Percentiles rank a stretch among this genome's conserved stretches.
These are phyloP conservation scores for Orius insidiosus DNA, from an alignment of 1,140 invertebrate species.

Conservation along the genomic window DNA sequence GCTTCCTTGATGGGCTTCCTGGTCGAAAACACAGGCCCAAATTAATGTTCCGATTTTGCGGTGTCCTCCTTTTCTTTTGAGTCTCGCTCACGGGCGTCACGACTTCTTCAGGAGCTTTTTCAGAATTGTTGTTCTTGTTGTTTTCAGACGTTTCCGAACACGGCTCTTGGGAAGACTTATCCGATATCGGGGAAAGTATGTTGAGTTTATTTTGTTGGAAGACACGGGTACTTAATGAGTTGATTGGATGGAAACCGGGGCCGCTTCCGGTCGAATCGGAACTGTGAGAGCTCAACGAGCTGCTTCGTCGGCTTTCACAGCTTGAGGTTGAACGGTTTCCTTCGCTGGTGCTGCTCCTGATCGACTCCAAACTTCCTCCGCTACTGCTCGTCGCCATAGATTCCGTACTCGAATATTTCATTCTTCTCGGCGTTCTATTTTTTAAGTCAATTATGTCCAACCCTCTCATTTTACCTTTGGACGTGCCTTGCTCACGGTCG, in stretches of 20 bases:
- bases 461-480: background rate
- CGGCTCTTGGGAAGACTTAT: slow-evolving; percentile 75
- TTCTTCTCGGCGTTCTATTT: slow-evolving; percentile 38
- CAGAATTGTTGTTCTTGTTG: slow-evolving; percentile 57
- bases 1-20: slow-evolving; percentile 56
- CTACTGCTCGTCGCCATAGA: slow-evolving; percentile 71
- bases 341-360: slow-evolving; percentile 64
- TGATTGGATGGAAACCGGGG: slow-evolving; percentile 22
- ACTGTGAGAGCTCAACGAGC: slow-evolving; percentile 58
- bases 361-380: slow-evolving; percentile 65
- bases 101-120: slow-evolving; percentile 35
- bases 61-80: slow-evolving; percentile 35
- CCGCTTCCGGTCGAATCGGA: slow-evolving; percentile 47
- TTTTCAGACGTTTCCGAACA: slow-evolving; percentile 58
- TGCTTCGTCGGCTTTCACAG: slow-evolving; percentile 58
- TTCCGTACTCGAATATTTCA: slow-evolving; percentile 66
- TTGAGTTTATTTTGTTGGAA: slow-evolving; percentile 49
- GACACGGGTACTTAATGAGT: slow-evolving; percentile 22
- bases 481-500: background rate
- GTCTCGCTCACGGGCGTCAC: slow-evolving; percentile 1
- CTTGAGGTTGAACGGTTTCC: slow-evolving; percentile 63
- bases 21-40: slow-evolving; percentile 44
- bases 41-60: slow-evolving; percentile 61
- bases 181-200: slow-evolving; percentile 73
- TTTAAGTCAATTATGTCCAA: slow-evolving; percentile 45